These are phyloP conservation scores for Zygogramma bicolorata DNA, from an alignment of 2,888 invertebrate genomes.

Conservation along the genomic window DNA sequence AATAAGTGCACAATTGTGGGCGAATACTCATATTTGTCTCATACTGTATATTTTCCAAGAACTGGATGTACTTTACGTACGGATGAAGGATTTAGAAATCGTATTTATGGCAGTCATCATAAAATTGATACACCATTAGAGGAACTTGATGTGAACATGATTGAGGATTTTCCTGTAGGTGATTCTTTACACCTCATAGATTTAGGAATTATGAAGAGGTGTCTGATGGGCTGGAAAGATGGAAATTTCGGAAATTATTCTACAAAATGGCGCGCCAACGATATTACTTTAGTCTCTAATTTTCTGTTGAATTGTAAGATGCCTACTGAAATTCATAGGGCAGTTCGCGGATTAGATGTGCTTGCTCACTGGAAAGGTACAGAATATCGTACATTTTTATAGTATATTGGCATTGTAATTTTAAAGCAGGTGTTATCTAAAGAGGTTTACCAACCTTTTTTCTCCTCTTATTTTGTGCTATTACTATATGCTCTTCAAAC, in stretches of 20 bases:
- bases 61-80: constrained; percentile 9
- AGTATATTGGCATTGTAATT: constrained; percentile 29
- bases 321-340: constrained; percentile 25
- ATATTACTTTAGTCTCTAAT: constrained; percentile 16
- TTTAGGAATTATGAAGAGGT: constrained; percentile 28
- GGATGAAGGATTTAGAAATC: constrained; percentile 21
- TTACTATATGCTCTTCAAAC: constrained; percentile 27
- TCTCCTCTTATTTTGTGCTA: constrained; percentile 21
- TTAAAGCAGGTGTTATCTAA: constrained; percentile 18
- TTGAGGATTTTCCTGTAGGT: constrained; percentile 22
- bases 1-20: constrained; percentile 36
- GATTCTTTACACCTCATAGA: constrained; percentile 28
- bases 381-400: constrained; percentile 25
- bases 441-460: constrained; percentile 34
- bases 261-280: constrained; percentile 19
- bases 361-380: constrained; percentile 25
- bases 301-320: constrained; percentile 27
- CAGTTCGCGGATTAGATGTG: constrained; percentile 20
- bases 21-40: constrained; percentile 44
- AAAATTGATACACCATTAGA: not conserved
- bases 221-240: constrained; percentile 23
- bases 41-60: constrained; percentile 29
- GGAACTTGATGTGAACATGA: constrained; percentile 17
- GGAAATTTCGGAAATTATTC: constrained; percentile 17
- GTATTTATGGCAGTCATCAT: constrained; percentile 24